A percentile compares a stretch with the other conserved stretches of the same genome.
phyloP scores from a whole-genome alignment of 1,140 invertebrate species.

The Conopomorpha cramerella region DNA sequence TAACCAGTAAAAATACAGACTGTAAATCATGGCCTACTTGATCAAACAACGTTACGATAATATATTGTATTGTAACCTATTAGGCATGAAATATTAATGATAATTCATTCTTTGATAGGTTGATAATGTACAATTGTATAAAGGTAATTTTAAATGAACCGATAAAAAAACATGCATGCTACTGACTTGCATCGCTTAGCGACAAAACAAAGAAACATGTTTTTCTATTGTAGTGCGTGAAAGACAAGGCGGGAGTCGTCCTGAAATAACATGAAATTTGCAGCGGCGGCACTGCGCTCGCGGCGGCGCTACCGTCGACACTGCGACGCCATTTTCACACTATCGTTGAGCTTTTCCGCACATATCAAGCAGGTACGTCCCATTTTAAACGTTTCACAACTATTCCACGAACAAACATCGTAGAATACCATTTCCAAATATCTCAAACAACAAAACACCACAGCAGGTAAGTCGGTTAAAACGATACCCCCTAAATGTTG shows the following conservation, averaged over 20 bases:
- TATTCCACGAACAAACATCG: too few relatives aligned
- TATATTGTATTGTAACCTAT: too few relatives aligned
- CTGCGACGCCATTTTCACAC: conserved; percentile 55
- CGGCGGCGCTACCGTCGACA: conserved; percentile 37
- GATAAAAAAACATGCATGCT: background rate
- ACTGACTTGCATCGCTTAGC: too few relatives aligned
- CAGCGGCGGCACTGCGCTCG: conserved; percentile 38
- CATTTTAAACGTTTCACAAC: conserved; percentile 2
- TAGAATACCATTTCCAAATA: background rate
- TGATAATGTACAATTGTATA: too few relatives aligned
- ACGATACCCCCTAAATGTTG: background rate
- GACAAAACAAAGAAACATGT: too few relatives aligned
- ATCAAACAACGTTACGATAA: too few relatives aligned
- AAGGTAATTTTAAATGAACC: background rate
- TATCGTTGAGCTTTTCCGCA: conserved; percentile 47
- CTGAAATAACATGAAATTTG: conserved; percentile 57
- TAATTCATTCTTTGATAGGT: too few relatives aligned
- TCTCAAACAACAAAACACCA: background rate
- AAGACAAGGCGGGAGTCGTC: conserved; percentile 57
- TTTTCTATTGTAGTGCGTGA: background rate
- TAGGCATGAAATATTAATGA: too few relatives aligned
- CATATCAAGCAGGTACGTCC: conserved; percentile 42
- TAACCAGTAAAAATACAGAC: too few relatives aligned
- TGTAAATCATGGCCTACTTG: too few relatives aligned
- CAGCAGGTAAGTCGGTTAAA: background rate